phyloP scores from a whole-genome alignment of 2,888 invertebrate species.

The Orthosia incerta region DNA sequence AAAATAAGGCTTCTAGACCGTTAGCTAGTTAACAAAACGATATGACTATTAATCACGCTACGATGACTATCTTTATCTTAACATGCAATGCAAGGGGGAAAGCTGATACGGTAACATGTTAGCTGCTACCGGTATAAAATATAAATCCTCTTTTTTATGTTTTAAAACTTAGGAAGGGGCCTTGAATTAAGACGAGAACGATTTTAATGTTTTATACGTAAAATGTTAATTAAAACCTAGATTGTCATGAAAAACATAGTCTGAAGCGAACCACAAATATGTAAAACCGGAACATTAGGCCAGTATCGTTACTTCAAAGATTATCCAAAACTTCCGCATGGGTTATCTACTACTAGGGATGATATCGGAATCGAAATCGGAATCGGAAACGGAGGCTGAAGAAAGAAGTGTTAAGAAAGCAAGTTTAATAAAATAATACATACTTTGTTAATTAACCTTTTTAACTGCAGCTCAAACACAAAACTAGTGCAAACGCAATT shows the following conservation, averaged over 20 bases:
- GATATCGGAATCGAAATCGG: no score
- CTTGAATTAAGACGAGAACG: no score
- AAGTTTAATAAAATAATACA: no score
- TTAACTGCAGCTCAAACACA: no score
- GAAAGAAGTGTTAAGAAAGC: no score
- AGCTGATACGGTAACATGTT: constrained; percentile 25
- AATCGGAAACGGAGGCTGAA: no score
- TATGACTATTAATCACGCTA: constrained; percentile 81
- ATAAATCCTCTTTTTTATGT: not conserved
- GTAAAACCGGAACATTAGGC: constrained; percentile 35
- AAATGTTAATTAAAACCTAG: constrained; percentile 7
- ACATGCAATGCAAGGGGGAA: constrained; percentile 59
- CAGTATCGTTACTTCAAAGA: constrained; percentile 40
- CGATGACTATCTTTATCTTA: constrained; percentile 77
- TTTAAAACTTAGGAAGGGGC: not conserved
- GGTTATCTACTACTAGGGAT: constrained; percentile 1
- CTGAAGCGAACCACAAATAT: constrained; percentile 24
- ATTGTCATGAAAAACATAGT: constrained; percentile 22
- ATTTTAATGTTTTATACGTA: not conserved
- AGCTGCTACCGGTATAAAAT: constrained; percentile 27
- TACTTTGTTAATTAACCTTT: no score
- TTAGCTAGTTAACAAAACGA: constrained; percentile 86
- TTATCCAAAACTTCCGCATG: constrained; percentile 30
- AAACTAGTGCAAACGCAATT: no score
- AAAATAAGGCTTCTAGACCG: constrained; percentile 81